A percentile compares a stretch with the other conserved stretches of the same genome.
Conservation (phyloP, 1,140 invertebrate genomes). For the Anoplophora glabripennis region DNA sequence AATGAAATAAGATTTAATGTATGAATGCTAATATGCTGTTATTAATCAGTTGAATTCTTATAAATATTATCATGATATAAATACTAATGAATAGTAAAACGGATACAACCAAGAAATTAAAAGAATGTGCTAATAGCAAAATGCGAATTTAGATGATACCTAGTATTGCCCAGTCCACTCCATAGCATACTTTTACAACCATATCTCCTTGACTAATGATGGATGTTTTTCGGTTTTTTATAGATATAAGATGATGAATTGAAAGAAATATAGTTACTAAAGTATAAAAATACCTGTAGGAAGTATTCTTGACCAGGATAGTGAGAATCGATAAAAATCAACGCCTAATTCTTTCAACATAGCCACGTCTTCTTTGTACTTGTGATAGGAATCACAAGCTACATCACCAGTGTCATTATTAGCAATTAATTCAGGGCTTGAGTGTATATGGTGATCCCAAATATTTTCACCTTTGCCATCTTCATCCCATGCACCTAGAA, state of each 20-base stretch:
- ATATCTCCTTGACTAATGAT: too few relatives aligned
- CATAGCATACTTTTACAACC: too few relatives aligned
- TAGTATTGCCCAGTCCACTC: too few relatives aligned
- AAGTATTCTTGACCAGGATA: constrained; percentile 56
- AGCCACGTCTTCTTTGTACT: constrained; percentile 52
- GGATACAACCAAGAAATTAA: too few relatives aligned
- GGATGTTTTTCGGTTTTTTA: background rate
- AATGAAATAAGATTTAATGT: too few relatives aligned
- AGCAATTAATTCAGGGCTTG: constrained; percentile 34
- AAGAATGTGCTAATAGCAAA: too few relatives aligned
- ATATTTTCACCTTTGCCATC: constrained; percentile 40
- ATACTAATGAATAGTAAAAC: too few relatives aligned
- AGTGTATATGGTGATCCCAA: constrained; percentile 46
- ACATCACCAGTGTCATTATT: constrained; percentile 54
- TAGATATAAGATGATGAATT: background rate
- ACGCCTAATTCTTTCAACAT: constrained; percentile 49
- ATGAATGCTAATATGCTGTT: background rate
- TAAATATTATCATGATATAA: background rate
- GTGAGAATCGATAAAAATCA: constrained; percentile 55
- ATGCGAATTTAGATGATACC: too few relatives aligned
- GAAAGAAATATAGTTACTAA: background rate
- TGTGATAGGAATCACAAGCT: constrained; percentile 52
- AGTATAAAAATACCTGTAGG: constrained; percentile 25
- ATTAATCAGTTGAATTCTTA: background rate
- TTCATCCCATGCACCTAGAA: constrained; percentile 55